Conservation (phyloP, 2,888 invertebrate species). For the Stratiomys singularior region DNA sequence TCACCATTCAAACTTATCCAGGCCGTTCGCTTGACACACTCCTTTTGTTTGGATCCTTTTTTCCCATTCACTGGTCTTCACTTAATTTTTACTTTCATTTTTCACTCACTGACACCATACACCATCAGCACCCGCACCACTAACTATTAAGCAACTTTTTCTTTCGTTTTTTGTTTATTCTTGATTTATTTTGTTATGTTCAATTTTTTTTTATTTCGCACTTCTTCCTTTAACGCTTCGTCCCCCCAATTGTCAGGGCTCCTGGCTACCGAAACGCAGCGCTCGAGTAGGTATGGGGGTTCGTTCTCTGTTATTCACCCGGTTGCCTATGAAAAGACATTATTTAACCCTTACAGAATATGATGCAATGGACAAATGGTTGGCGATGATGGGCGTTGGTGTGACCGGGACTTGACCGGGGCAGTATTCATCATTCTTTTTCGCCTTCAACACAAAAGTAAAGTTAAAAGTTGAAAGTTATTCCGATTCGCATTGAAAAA, state of each 20-base stretch:
- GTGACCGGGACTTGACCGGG: neutral
- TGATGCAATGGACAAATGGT: slow-evolving; percentile 22
- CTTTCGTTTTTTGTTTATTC: neutral
- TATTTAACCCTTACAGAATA: slow-evolving; percentile 49
- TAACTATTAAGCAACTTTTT: neutral
- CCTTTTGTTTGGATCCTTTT: neutral
- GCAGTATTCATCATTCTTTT: slow-evolving; percentile 47
- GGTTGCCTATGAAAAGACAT: slow-evolving; percentile 48
- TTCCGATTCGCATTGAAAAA: slow-evolving; percentile 41
- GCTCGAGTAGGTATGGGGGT: slow-evolving; percentile 17
- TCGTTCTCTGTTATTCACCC: slow-evolving; percentile 39
- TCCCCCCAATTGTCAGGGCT: slow-evolving; percentile 11
- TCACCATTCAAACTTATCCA: neutral
- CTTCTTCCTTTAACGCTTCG: neutral
- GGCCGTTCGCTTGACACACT: neutral
- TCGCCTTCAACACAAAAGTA: too few relatives aligned
- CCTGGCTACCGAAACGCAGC: neutral
- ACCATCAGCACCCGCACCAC: neutral
- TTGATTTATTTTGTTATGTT: neutral
- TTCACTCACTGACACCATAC: slow-evolving; percentile 49
- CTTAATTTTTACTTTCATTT: slow-evolving; percentile 52
- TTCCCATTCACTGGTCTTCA: slow-evolving; percentile 47
- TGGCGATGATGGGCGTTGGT: neutral
- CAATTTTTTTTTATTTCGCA: neutral
- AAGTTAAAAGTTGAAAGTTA: slow-evolving; percentile 39